These are phyloP conservation scores for Parasteatoda lunata DNA, from an alignment of 2,888 invertebrate genomes.

Conservation along the genomic window DNA sequence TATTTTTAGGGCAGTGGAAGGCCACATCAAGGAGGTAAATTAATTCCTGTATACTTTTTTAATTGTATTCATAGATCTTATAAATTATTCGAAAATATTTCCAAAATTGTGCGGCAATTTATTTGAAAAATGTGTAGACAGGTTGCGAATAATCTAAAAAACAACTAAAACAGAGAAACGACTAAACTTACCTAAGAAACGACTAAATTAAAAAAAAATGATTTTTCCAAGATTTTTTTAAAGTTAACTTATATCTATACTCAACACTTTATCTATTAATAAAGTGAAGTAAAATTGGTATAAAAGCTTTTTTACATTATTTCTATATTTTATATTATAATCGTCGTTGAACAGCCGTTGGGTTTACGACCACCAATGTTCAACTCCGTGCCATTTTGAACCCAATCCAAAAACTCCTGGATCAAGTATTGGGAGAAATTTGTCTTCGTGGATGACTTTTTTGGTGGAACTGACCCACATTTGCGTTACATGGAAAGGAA, in stretches of 20 bases:
- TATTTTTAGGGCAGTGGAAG: slow-evolving; percentile 20
- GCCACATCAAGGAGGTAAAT: slow-evolving; percentile 16
- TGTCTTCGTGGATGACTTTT: no score
- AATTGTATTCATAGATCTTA: neutral
- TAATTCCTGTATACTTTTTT: neutral
- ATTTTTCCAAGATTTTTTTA: neutral
- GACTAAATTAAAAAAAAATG: neutral
- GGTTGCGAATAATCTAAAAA: neutral
- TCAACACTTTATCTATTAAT: no score
- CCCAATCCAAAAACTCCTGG: no score
- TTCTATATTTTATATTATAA: neutral
- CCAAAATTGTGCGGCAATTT: neutral
- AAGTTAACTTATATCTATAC: no score
- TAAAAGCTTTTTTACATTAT: neutral
- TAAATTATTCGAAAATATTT: slow-evolving; percentile 7
- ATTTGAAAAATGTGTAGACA: neutral
- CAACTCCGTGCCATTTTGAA: no score
- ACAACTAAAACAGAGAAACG: neutral
- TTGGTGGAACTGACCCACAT: no score
- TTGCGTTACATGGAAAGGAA: no score
- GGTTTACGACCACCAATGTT: no score
- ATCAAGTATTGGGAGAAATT: no score
- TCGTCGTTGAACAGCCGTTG: no score
- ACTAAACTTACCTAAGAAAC: no score
- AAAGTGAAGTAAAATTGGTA: neutral